These are phyloP conservation scores for Pachycephala philippinensis DNA, from an alignment of 2,113 vertebrate genomes.

Conservation along the genomic window DNA sequence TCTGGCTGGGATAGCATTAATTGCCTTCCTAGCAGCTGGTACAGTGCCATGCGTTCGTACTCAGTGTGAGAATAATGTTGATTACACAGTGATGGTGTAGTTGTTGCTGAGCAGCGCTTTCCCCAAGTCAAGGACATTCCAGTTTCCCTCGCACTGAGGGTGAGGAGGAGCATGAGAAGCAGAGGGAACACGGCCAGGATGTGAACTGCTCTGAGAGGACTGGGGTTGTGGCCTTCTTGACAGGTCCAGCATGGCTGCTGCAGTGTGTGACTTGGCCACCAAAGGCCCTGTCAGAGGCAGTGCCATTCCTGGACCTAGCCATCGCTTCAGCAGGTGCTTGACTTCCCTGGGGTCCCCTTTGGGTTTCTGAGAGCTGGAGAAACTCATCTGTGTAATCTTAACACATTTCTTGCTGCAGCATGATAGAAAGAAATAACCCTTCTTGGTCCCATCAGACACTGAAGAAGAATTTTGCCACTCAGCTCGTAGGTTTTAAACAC, in stretches of 20 bases:
- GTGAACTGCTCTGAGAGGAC: fast-evolving
- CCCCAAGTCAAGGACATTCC: not conserved
- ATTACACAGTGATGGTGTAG: not conserved
- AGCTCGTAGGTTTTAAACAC: not conserved
- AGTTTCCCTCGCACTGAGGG: fast-evolving
- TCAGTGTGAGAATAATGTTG: not conserved
- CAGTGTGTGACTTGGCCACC: not conserved
- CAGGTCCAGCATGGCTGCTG: not conserved
- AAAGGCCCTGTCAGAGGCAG: not conserved
- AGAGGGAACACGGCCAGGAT: not conserved
- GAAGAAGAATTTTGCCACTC: not conserved
- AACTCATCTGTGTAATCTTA: fast-evolving
- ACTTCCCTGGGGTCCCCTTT: not conserved
- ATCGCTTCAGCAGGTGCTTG: not conserved
- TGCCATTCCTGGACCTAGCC: not conserved
- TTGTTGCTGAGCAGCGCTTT: not conserved
- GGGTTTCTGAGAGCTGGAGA: not conserved
- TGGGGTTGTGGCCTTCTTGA: too few species aligned
- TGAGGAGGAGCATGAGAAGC: not conserved
- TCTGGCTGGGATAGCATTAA: not conserved
- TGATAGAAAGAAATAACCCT: not conserved
- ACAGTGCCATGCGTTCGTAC: not conserved
- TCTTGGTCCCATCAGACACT: not conserved
- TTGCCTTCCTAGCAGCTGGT: not conserved
- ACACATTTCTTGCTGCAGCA: not conserved